Conservation (phyloP, 2,797 vertebrate species). For the Intellagama lesueurii region DNA sequence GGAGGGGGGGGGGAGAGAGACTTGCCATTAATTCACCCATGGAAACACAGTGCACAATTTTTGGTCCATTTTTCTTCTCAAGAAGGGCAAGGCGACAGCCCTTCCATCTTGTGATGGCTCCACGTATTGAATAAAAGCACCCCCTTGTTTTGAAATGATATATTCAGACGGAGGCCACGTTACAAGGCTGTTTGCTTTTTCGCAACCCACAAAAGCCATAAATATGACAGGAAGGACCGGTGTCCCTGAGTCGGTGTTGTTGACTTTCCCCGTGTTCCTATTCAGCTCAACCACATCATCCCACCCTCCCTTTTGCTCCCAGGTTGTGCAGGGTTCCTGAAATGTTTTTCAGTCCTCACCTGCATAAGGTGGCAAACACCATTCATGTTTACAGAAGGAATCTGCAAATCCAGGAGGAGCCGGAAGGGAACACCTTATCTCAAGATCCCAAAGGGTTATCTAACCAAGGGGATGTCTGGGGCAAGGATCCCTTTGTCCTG, state of each 20-base stretch:
- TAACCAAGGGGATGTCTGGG: not conserved
- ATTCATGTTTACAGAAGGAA: not conserved
- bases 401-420: not conserved
- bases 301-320: not conserved
- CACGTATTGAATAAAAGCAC: too few relatives aligned
- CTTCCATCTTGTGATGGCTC: too few relatives aligned
- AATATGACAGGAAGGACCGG: not conserved
- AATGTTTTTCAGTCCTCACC: not conserved
- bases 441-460: not conserved
- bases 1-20: too few relatives aligned
- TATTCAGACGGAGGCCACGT: not conserved
- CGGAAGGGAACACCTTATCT: not conserved
- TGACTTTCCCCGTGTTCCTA: not conserved
- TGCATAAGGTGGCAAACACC: not conserved
- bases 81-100: too few relatives aligned
- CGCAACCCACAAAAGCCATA: not conserved
- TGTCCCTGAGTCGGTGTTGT: not conserved
- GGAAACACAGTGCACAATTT: too few relatives aligned
- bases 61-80: too few relatives aligned
- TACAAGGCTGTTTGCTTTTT: not conserved
- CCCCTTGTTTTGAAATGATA: not conserved
- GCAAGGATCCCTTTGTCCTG: not conserved
- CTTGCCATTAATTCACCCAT: too few relatives aligned
- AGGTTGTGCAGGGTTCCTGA: not conserved
- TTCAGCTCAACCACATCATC: not conserved